Evolutionary conservation across 2,797 vertebrate species (phyloP).

Genomic region (Ctenopoma kingsleyae): DNA sequence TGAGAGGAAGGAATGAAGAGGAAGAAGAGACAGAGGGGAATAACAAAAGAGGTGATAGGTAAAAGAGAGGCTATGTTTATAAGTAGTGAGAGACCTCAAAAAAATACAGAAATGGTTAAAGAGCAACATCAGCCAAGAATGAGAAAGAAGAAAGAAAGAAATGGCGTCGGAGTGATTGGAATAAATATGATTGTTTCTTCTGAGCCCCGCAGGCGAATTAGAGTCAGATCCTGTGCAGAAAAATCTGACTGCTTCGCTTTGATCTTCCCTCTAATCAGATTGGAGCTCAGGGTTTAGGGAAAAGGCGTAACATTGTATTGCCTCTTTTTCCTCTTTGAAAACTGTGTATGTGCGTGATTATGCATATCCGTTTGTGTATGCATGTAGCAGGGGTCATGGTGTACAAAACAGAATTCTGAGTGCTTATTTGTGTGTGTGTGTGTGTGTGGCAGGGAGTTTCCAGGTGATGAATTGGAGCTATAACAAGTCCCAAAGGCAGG

Average conservation of each 20-base stretch:
- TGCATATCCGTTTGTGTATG: slow-evolving; percentile 31
- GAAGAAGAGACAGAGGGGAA: not conserved
- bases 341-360: slow-evolving; percentile 20
- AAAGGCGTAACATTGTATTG: slow-evolving; percentile 26
- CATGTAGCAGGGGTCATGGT: not conserved
- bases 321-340: slow-evolving; percentile 37
- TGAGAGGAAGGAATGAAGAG: not conserved
- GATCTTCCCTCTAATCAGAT: slow-evolving; percentile 58
- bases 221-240: slow-evolving; percentile 36
- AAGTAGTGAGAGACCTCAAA: not conserved
- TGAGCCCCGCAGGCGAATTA: slow-evolving; percentile 38
- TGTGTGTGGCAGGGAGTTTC: not conserved
- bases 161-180: slow-evolving; percentile 24
- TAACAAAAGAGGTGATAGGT: not conserved
- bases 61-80: not conserved
- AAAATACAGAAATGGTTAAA: slow-evolving; percentile 23
- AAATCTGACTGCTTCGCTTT: slow-evolving; percentile 49
- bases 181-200: slow-evolving; percentile 46
- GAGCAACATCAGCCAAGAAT: slow-evolving; percentile 17
- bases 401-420: too few relatives aligned
- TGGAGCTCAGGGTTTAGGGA: slow-evolving; percentile 51
- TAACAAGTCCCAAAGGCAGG: not conserved
- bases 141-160: slow-evolving; percentile 6
- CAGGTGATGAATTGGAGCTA: slow-evolving; percentile 1
- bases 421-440: not conserved